phyloP scores from a whole-genome alignment of 2,113 vertebrate species.

The Scytalopus superciliaris region DNA sequence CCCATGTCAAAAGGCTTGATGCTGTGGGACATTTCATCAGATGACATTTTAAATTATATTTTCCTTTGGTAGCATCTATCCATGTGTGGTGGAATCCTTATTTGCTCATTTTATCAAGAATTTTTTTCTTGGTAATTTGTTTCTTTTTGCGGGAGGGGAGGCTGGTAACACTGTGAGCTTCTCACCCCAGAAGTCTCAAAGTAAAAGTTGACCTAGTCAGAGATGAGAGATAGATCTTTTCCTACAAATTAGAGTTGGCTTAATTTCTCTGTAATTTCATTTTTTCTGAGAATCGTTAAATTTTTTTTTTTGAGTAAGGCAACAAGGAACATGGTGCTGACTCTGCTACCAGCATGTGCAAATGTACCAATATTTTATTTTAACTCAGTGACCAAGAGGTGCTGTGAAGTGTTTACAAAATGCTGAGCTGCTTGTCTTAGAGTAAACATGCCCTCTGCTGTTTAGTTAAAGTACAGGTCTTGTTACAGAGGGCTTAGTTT shows the following conservation, averaged over 20 bases:
- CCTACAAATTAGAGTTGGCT: not conserved
- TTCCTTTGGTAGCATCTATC: not conserved
- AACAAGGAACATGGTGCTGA: not conserved
- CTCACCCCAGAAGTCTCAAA: not conserved
- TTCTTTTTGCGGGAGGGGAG: accelerated
- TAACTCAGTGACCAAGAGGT: not conserved
- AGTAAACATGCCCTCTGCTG: slow-evolving; percentile 69
- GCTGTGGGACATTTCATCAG: not conserved
- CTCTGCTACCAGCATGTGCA: not conserved
- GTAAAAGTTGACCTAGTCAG: not conserved
- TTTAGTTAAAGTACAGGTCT: not conserved
- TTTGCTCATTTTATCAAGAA: not conserved
- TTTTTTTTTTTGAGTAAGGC: not conserved
- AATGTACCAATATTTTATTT: not conserved
- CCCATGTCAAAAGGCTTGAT: not conserved
- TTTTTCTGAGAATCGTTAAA: not conserved
- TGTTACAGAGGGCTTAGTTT: not conserved
- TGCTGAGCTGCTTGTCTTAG: not conserved
- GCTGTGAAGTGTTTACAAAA: not conserved
- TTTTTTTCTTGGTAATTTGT: not conserved
- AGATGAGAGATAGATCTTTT: not conserved
- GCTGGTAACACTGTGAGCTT: not conserved
- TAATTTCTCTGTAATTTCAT: not conserved
- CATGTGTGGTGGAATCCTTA: not conserved
- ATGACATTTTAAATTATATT: not conserved